Evolutionary conservation across 2,797 vertebrate genomes (phyloP).

Genomic region (Cirrhinus mrigala): DNA sequence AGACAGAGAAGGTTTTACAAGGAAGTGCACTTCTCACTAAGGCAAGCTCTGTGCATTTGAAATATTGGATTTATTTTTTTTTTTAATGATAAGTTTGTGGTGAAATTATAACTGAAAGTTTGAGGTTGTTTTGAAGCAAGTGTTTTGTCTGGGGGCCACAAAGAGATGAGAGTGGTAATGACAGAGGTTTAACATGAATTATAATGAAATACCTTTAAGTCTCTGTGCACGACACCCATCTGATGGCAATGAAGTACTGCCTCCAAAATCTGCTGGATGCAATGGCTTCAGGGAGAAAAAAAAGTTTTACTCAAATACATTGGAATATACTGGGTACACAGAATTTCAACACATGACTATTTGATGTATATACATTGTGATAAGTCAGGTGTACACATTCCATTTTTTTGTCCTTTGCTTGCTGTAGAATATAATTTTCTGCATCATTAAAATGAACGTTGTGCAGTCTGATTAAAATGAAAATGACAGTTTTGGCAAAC

Average conservation of each 20-base stretch:
- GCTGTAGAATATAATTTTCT: not conserved
- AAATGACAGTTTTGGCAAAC: not conserved
- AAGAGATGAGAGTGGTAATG: not conserved
- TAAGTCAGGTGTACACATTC: not conserved
- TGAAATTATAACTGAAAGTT: not conserved
- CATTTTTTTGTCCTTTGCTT: not conserved
- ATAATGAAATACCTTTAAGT: slow-evolving; percentile 87
- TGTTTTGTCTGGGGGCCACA: not conserved
- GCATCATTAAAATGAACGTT: not conserved
- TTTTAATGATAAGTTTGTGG: not conserved
- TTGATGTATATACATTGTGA: not conserved
- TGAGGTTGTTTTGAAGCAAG: not conserved
- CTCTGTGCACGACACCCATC: slow-evolving; percentile 96
- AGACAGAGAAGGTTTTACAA: not conserved
- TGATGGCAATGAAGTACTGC: slow-evolving; percentile 97
- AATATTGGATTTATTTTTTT: not conserved
- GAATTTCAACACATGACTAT: not conserved
- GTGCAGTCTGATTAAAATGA: not conserved
- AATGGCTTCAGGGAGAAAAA: slow-evolving; percentile 64
- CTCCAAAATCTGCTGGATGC: slow-evolving; percentile 98
- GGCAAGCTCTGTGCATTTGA: not conserved
- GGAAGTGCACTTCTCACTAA: not conserved
- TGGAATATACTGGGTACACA: not conserved
- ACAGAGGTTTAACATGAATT: not conserved
- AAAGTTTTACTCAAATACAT: not conserved